Conservation (phyloP, 2,888 invertebrate species). For the Agrotis puta region DNA sequence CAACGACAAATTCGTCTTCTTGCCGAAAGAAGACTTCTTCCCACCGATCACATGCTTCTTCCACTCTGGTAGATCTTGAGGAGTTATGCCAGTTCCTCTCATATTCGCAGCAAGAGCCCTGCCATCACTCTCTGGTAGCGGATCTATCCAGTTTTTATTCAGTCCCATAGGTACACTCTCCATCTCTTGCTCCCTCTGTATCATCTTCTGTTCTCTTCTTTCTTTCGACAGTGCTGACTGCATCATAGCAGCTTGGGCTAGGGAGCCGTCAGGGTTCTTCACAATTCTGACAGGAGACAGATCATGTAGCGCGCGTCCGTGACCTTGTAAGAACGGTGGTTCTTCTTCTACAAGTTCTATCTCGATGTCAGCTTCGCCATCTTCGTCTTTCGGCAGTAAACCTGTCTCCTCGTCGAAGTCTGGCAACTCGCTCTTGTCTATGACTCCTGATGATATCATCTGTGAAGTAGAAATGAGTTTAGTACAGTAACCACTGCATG, state of each 20-base stretch:
- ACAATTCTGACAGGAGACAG: constrained; percentile 98
- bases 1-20: constrained; percentile 98
- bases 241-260: constrained; percentile 99
- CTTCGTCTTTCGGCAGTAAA: constrained; percentile 96
- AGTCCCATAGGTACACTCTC: constrained; percentile 94
- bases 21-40: constrained; percentile 99
- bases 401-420: constrained; percentile 99
- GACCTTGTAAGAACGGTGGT: constrained; percentile 98
- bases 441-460: constrained; percentile 98
- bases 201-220: constrained; percentile 98
- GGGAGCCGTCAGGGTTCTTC: constrained; percentile 99
- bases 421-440: constrained; percentile 98
- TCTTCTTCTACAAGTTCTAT: constrained; percentile 99
- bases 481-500: not conserved
- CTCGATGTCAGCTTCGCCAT: constrained; percentile 99
- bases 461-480: constrained; percentile 67
- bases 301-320: constrained; percentile 97
- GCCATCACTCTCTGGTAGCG: constrained; percentile 96
- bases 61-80: constrained; percentile 99
- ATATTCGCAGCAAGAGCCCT: constrained; percentile 94
- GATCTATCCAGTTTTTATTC: constrained; percentile 99
- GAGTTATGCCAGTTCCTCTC: constrained; percentile 95
- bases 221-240: constrained; percentile 99
- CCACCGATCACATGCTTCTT: constrained; percentile 99
- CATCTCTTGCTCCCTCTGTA: constrained; percentile 97